These are phyloP conservation scores for Lasioglossum calceatum DNA, from an alignment of 2,888 invertebrate genomes.

Conservation along the genomic window DNA sequence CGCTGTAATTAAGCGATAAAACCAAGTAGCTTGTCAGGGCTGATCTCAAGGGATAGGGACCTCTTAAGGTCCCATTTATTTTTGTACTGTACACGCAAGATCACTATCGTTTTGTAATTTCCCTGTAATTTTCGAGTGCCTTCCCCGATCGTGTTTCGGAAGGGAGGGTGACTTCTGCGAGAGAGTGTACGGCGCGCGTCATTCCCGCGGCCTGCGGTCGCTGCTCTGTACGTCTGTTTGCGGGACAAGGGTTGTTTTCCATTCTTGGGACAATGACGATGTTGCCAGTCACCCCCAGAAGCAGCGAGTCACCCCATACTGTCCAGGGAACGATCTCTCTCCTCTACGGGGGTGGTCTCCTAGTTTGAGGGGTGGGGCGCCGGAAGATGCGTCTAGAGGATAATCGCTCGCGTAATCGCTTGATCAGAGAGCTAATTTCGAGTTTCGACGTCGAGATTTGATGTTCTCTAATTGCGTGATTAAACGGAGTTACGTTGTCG, in stretches of 20 bases:
- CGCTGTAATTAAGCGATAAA: background rate
- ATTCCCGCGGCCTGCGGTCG: conserved; percentile 36
- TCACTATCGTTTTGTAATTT: background rate
- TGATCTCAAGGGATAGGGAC: background rate
- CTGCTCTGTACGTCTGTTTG: conserved; percentile 26
- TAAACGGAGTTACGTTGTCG: conserved; percentile 1
- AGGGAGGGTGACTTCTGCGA: background rate
- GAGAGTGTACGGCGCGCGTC: conserved; percentile 33
- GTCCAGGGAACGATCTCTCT: conserved; percentile 11
- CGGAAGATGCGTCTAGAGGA: conserved; percentile 34
- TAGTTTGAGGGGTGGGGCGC: background rate
- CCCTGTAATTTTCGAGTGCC: background rate
- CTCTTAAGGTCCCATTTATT: background rate
- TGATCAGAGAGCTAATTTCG: conserved; percentile 7
- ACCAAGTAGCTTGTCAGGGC: background rate
- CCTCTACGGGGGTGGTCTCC: background rate
- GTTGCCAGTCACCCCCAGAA: conserved; percentile 38
- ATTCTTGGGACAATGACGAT: conserved; percentile 63
- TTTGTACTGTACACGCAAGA: background rate
- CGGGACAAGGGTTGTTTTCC: conserved; percentile 52
- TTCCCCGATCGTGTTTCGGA: background rate
- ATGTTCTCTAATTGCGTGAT: conserved; percentile 23
- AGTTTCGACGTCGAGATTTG: conserved; percentile 15
- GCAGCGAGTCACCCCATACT: background rate
- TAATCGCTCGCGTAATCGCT: conserved; percentile 36